phyloP scores from a whole-genome alignment of 2,888 invertebrate genomes.

The Pandemis cinnamomeana region DNA sequence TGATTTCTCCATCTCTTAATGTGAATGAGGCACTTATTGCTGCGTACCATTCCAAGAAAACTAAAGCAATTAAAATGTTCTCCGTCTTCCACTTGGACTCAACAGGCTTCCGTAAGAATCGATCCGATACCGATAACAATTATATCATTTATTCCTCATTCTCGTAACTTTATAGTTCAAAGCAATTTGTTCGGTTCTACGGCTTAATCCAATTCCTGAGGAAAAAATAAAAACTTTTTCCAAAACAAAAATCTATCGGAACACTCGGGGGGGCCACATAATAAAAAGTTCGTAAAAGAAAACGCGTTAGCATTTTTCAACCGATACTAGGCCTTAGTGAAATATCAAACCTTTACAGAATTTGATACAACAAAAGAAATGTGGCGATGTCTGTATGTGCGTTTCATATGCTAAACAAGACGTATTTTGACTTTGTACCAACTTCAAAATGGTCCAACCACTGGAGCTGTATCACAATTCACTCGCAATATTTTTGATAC shows the following conservation, averaged over 20 bases:
- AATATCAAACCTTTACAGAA: background rate
- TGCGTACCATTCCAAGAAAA: too few species aligned
- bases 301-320: background rate
- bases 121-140: background rate
- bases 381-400: background rate
- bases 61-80: background rate
- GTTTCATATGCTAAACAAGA: too few species aligned
- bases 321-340: background rate
- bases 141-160: background rate
- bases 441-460: too few species aligned
- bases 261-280: background rate
- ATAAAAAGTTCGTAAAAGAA: slow-evolving; percentile 1
- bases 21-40: too few species aligned
- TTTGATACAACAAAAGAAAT: background rate
- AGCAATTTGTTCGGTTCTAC: background rate
- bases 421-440: too few species aligned
- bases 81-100: background rate
- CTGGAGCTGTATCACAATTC: too few species aligned
- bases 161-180: background rate
- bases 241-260: background rate
- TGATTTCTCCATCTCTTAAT: too few species aligned
- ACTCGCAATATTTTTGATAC: too few species aligned
- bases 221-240: background rate
- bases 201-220: background rate
- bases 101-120: background rate